Evolutionary conservation across 2,888 invertebrate species (phyloP).

Genomic region (Erannis defoliaria): DNA sequence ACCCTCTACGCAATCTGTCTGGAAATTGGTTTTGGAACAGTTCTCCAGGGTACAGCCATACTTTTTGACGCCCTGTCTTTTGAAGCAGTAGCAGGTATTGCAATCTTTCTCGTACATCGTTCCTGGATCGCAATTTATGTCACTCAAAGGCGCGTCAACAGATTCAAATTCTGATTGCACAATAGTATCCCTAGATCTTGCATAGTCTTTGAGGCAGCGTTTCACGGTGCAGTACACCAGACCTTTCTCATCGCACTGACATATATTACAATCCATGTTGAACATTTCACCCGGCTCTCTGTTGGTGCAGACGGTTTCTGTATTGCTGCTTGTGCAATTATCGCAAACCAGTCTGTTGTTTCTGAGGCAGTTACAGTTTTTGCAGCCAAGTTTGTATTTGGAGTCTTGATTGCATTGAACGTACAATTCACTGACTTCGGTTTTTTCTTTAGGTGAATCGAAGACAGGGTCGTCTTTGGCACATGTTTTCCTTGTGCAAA

Average conservation of each 20-base stretch:
- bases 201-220: constrained; percentile 56
- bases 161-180: constrained; percentile 16
- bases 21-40: constrained; percentile 48
- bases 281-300: constrained; percentile 66
- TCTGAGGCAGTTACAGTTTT: constrained; percentile 79
- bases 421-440: constrained; percentile 60
- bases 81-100: constrained; percentile 68
- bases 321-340: constrained; percentile 61
- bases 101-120: constrained; percentile 65
- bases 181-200: constrained; percentile 22
- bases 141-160: constrained; percentile 46
- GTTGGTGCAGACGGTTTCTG: constrained; percentile 9
- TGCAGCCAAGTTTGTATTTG: constrained; percentile 81
- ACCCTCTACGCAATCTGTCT: constrained; percentile 55
- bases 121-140: constrained; percentile 60
- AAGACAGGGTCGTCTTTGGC: constrained; percentile 51
- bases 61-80: constrained; percentile 56
- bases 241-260: constrained; percentile 77
- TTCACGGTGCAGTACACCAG: constrained; percentile 75
- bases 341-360: constrained; percentile 78
- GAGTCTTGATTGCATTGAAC: constrained; percentile 69
- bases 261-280: constrained; percentile 81
- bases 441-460: constrained; percentile 26
- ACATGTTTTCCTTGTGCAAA: constrained; percentile 68
- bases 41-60: constrained; percentile 72